phyloP scores from a whole-genome alignment of 2,888 invertebrate genomes.

The Pandemis cinnamomeana region DNA sequence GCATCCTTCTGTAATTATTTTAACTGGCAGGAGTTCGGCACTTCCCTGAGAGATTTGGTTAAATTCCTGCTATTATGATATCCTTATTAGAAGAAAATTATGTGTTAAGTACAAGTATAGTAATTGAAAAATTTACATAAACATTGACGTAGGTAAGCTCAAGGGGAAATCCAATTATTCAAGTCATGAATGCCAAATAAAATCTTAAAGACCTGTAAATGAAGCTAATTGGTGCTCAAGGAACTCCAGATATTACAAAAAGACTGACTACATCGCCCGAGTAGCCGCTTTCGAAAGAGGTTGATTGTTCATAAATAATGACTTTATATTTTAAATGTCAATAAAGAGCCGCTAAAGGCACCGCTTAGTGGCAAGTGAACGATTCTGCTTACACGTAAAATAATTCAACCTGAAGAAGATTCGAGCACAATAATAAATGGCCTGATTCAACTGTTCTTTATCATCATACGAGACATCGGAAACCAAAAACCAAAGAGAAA shows the following conservation, averaged over 20 bases:
- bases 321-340: conserved; percentile 18
- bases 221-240: conserved; percentile 1
- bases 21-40: too few species aligned
- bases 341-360: conserved; percentile 11
- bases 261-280: not conserved
- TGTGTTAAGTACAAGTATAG: too few species aligned
- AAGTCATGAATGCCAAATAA: not conserved
- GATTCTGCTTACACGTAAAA: not conserved
- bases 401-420: conserved; percentile 18
- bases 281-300: conserved; percentile 18
- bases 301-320: conserved; percentile 16
- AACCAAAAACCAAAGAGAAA: too few species aligned
- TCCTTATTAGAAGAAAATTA: too few species aligned
- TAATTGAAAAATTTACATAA: not conserved
- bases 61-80: too few species aligned
- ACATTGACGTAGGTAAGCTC: not conserved
- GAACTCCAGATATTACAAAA: not conserved
- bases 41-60: too few species aligned
- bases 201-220: not conserved
- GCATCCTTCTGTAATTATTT: too few species aligned
- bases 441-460: not conserved
- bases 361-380: conserved; percentile 10
- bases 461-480: too few species aligned
- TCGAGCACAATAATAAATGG: not conserved
- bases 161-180: not conserved